Conservation (phyloP, 2,888 invertebrate species). For the Mesorhabditis sp. region DNA sequence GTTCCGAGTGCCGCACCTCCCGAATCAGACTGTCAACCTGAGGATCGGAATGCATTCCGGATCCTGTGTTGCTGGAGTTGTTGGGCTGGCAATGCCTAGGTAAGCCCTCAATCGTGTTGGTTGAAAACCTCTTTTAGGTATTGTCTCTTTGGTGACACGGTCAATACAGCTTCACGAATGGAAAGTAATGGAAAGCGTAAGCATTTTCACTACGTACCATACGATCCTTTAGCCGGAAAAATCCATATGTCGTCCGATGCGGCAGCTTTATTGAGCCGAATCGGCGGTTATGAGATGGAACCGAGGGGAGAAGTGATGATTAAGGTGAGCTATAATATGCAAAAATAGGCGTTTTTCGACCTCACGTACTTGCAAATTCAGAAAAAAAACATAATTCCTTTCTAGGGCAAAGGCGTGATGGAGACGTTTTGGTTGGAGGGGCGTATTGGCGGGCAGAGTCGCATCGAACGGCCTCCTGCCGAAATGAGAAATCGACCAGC, state of each 20-base stretch:
- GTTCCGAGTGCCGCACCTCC: slow-evolving; percentile 49
- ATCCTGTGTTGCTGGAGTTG: slow-evolving; percentile 43
- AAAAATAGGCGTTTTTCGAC: no score
- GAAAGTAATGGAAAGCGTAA: slow-evolving; percentile 53
- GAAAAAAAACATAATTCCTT: no score
- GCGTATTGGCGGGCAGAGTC: not conserved
- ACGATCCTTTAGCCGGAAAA: slow-evolving; percentile 39
- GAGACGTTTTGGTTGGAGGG: slow-evolving; percentile 37
- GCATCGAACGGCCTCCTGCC: no score
- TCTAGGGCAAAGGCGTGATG: slow-evolving; percentile 40
- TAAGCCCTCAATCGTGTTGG: not conserved
- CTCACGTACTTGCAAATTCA: no score
- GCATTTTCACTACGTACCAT: slow-evolving; percentile 1
- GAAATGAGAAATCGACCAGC: no score
- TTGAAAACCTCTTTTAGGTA: slow-evolving; percentile 25
- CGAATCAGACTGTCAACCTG: slow-evolving; percentile 41
- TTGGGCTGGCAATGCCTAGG: slow-evolving; percentile 45
- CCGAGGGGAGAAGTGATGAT: slow-evolving; percentile 52
- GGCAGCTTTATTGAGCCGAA: slow-evolving; percentile 42
- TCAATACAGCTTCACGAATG: slow-evolving; percentile 53
- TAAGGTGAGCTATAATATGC: slow-evolving; percentile 23
- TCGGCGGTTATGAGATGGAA: slow-evolving; percentile 53
- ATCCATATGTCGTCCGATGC: slow-evolving; percentile 53
- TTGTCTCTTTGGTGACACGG: slow-evolving; percentile 53
- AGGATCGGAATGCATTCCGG: slow-evolving; percentile 43